Base-by-base conservation (phyloP, 2,113 vertebrate species). In the Anhinga rufa region DNA sequence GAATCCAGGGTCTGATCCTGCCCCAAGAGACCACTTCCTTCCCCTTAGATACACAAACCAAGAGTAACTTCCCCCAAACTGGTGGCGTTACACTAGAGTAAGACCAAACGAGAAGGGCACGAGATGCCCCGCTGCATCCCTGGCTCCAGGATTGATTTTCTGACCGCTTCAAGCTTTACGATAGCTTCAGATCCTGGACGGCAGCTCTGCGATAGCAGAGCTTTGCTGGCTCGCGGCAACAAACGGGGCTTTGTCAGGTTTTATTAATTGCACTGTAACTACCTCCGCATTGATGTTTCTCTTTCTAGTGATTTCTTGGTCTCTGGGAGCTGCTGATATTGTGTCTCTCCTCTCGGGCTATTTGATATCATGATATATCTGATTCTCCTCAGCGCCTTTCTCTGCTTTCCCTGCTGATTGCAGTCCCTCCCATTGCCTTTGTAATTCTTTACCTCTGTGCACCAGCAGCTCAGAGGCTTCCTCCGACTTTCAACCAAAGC, bases 1-100 rank as follows among this genome's bases (percentile, higher is more conserved):
- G 42, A 26, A 5, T 4, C 25, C 51, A 38, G 55, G 28, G 5
- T 5, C 49, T 20, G 38, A 38, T 25, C 32, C 72, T 44, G 34
- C 51, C 76, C 61, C 44, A 32, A 38, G 54, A 64, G 40, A 44
- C 7, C 49, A 17, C 18, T 75, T 76, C 64, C 60, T 88, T 80
- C 90, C 66, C n/a, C 78, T 9, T 10, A 48, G 29, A 29, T 6
- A 31, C 42, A 61, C 40, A 74, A 19, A 52, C 1, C 24, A 1
- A 4, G 55, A 60, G 26, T 0, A 2, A 26, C 8, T 61, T 38
- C 34, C 69, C 69, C 10, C 25, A 28, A 2, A 24, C 11, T 2
- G 10, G 32, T 4, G 14, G 52, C n/a, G 21, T 14, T 31, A 1
- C 31, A 2, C 40, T 0, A 10, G 6, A 0, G 3, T 0, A 18